Evolutionary conservation across 2,797 vertebrate species (phyloP), one percentile per base, ranked within the genome.

Genomic region (Enteromius afrohamiltoni): DNA sequence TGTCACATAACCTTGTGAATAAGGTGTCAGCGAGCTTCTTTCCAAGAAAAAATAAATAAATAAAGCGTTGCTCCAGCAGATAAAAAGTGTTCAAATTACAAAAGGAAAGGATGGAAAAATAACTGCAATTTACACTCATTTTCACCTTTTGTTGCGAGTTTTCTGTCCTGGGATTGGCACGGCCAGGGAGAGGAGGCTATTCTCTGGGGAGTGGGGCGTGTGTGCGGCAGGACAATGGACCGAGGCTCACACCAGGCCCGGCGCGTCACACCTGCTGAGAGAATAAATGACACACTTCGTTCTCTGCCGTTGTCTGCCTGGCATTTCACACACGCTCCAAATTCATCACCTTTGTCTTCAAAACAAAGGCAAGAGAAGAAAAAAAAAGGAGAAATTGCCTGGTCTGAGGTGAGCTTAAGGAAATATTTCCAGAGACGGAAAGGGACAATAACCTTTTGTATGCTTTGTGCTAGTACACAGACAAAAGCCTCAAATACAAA

Each of bases 111-210:
- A 91, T 91, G 89, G 78, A 85, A 93, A 94, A 94, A 95, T 95
- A 93, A 94, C 94, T 91, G 93, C 93, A 95, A 95, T 95, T 95
- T 95, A 94, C 94, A 96, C 93, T 94, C 91, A 95, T 96, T 95
- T 95, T 94, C 95, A 94, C 94, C 92, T 94, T 95, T 94, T 94
- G 93, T 92, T 92, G 92, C 90, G 91, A 94, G 94, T 94, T 94
- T 92, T 84, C 83, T 79, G 85, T 88, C 86, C 69, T 80, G 85
- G 88, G 88, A 88, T 90, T 88, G 89, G 85, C 49, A 26, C 71
- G 78, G 85, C 77, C 74, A 37, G 83, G 83, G 83, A 86, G 84
- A 86, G 87, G 47, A 49, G 82, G 51, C 85, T 88, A 86, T 88
- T 87, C 89, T 89, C 85, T 13, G 17, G 83, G 86, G 88, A 84